These are phyloP conservation scores for Myotis daubentonii DNA, from an alignment of 2,797 vertebrate genomes.

Conservation along the genomic window DNA sequence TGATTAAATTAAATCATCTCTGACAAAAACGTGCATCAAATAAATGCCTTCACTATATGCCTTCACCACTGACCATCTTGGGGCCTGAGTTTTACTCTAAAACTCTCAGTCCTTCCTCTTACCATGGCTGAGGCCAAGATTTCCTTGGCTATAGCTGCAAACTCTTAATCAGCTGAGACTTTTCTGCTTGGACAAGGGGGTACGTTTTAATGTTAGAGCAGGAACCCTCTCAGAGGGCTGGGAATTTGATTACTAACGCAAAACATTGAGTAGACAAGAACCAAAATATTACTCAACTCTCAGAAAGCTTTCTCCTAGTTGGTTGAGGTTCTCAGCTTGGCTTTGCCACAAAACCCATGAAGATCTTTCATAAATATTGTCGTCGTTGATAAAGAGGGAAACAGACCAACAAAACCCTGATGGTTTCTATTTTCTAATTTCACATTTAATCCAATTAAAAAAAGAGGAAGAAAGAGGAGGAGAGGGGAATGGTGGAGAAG, in stretches of 20 bases:
- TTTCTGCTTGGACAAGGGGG: conserved; percentile 3
- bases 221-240: background rate
- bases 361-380: conserved; percentile 11
- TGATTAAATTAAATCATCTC: background rate
- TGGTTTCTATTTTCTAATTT: background rate
- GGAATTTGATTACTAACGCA: conserved; percentile 50
- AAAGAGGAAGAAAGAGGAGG: background rate
- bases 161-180: background rate
- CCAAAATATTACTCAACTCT: background rate
- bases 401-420: background rate
- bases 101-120: background rate
- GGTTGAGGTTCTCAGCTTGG: background rate
- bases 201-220: background rate
- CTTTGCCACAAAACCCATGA: conserved; percentile 12
- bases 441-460: background rate
- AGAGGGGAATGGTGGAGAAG: background rate
- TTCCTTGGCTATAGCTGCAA: background rate
- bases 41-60: background rate
- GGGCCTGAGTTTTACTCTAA: background rate
- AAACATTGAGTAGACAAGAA: conserved; percentile 35
- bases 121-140: background rate
- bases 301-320: background rate
- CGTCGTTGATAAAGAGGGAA: conserved; percentile 32
- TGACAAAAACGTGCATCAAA: background rate
- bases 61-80: background rate